These are phyloP conservation scores for Trachelus troglodyta DNA, from an alignment of 2,888 invertebrate species.

Conservation along the genomic window DNA sequence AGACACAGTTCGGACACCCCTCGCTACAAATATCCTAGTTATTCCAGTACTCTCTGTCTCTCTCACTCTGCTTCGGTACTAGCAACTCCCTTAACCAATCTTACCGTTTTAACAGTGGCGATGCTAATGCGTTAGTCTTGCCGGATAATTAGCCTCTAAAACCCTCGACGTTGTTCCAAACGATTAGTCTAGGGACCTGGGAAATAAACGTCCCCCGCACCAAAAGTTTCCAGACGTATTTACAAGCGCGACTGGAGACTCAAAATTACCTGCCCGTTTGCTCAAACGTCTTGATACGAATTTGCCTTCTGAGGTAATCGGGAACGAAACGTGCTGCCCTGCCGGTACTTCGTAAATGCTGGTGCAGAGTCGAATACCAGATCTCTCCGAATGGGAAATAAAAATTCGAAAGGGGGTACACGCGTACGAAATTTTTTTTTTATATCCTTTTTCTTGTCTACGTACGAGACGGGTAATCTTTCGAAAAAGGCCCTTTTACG, in stretches of 20 bases:
- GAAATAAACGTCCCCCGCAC: not conserved
- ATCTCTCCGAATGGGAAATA: not conserved
- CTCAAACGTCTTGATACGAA: not conserved
- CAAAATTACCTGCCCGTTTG: not conserved
- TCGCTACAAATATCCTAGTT: not conserved
- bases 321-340: not conserved
- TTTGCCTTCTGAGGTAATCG: not conserved
- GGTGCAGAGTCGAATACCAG: not conserved
- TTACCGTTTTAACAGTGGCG: slow-evolving; percentile 12
- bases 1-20: not conserved
- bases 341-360: not conserved
- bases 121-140: slow-evolving; percentile 13
- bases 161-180: not conserved
- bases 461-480: not conserved
- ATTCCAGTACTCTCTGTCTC: too few relatives aligned
- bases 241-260: not conserved
- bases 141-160: slow-evolving; percentile 9
- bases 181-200: not conserved
- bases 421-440: not conserved
- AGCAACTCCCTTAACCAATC: slow-evolving; percentile 11
- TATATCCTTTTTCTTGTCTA: too few relatives aligned
- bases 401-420: not conserved
- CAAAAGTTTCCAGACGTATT: not conserved
- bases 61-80: not conserved
- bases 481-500: not conserved